Percentiles rank a stretch among this genome's conserved stretches.
These are phyloP conservation scores for Epizoanthus stellaris DNA, from an alignment of 92 coral and sea anemone genomes.

Conservation along the genomic window DNA sequence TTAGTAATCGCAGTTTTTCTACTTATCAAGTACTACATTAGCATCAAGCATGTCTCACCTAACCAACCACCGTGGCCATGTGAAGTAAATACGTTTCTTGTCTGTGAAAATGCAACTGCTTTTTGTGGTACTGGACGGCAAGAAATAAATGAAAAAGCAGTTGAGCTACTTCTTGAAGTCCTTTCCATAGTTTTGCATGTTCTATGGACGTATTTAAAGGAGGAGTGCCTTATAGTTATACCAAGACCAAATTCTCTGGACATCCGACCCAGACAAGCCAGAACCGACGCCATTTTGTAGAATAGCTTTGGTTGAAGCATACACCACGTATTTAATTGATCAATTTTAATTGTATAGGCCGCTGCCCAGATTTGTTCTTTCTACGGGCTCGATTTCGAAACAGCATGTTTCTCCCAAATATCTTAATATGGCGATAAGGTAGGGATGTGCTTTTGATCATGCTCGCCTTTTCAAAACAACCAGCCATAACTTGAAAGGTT, in stretches of 20 bases:
- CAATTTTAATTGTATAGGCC: background rate
- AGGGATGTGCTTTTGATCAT: slow-evolving; percentile 26
- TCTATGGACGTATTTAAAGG: background rate
- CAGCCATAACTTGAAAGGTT: slow-evolving; percentile 51
- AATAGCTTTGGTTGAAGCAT: background rate
- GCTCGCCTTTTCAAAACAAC: slow-evolving; percentile 23
- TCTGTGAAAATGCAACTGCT: background rate
- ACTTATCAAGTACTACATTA: no score
- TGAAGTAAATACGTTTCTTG: background rate
- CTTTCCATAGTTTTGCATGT: background rate
- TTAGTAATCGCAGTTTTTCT: no score
- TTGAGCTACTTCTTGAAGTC: background rate
- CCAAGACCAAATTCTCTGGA: background rate
- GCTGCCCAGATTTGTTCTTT: background rate
- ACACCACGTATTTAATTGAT: background rate
- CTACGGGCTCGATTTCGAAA: slow-evolving; percentile 23
- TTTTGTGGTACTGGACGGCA: background rate
- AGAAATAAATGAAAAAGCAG: background rate
- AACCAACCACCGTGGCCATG: background rate
- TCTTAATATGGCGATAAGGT: background rate
- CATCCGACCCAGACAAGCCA: background rate
- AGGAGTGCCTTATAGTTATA: background rate
- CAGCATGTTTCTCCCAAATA: slow-evolving; percentile 23
- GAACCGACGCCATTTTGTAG: slow-evolving; percentile 22
- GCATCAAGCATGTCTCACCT: background rate